Evolutionary conservation across 2,888 invertebrate species (phyloP), one percentile per base, ranked within the genome.

Genomic region (Pterobdella sp.): DNA sequence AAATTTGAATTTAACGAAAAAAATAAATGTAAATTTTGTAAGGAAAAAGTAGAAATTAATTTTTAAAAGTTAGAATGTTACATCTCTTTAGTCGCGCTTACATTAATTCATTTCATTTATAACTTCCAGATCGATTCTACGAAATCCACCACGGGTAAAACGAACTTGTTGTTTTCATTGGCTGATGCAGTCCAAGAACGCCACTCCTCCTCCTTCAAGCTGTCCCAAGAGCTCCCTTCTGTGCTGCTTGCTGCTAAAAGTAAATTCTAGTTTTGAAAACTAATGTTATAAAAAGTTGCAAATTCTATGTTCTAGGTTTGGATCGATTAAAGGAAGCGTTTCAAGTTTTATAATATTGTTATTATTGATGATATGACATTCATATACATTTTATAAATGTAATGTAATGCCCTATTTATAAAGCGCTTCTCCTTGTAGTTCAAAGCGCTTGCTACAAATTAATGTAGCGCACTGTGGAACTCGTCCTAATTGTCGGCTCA

Each of bases 91-190:
- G 22, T 42, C 49, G 22, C 49, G 7, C 49, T 42, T 14, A 7
- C 22, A 42, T 42, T 14, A 14, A 14, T 42, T 14, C 22, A 42
- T 22, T n/a, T 14, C 31, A 10, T 3, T 29, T 34, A 60, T 26
- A 34, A 7, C 36, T 29, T 67, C 22, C 77, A 83, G 83, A 77
- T 83, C 72, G 83, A 83, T 60, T 77, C 80, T n/a, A 83, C 83
- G 3, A 83, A 82, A 77, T 82, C 83, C 0, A 78, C 78, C 0
- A 81, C 82, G 77, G 81, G 81, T 76, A 82, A 81, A 75, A 78
- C 79, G 0, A 82, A 81, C 52, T 82, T 83, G 75, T 78, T 83
- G 22, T 80, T 83, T 76, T 81, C 83, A 0, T 76, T 83, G 70
- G 82, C 81, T 0, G 80, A 81, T 60, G 81, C 82, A 1, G 80